Percentiles rank a stretch among this genome's conserved stretches.
Evolutionary conservation across 2,888 invertebrate genomes (phyloP).

Genomic region (Crocallis elinguaria): DNA sequence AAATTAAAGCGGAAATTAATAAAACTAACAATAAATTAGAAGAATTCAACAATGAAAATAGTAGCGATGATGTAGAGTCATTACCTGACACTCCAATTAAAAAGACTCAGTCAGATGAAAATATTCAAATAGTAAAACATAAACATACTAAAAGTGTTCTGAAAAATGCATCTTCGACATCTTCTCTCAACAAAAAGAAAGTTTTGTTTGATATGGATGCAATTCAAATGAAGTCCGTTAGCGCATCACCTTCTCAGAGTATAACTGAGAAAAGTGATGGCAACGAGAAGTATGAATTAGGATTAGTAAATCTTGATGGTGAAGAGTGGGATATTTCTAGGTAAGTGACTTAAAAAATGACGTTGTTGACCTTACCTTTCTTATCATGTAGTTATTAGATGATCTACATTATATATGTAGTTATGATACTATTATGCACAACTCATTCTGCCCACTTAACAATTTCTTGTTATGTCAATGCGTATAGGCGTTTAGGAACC

Average conservation of each 20-base stretch:
- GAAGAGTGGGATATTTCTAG: conserved; percentile 84
- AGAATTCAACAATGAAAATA: conserved; percentile 39
- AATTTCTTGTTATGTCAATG: too few relatives aligned
- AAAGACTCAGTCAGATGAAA: conserved; percentile 58
- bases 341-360: conserved; percentile 51
- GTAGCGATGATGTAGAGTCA: conserved; percentile 60
- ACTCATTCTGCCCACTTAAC: too few relatives aligned
- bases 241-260: conserved; percentile 81
- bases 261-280: conserved; percentile 70
- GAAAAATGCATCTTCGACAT: conserved; percentile 83
- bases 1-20: conserved; percentile 32
- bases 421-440: too few relatives aligned
- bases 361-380: too few relatives aligned
- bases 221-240: conserved; percentile 81
- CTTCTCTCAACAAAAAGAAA: conserved; percentile 86
- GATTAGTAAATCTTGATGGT: conserved; percentile 71
- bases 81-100: conserved; percentile 50
- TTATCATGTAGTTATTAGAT: too few relatives aligned
- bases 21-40: conserved; percentile 21
- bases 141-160: conserved; percentile 84
- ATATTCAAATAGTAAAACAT: conserved; percentile 54
- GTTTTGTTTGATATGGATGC: conserved; percentile 87
- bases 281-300: conserved; percentile 68
- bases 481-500: neutral
- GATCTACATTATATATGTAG: too few relatives aligned